phyloP scores from a whole-genome alignment of 2,888 invertebrate species.

The Heteromurus nitidus region DNA sequence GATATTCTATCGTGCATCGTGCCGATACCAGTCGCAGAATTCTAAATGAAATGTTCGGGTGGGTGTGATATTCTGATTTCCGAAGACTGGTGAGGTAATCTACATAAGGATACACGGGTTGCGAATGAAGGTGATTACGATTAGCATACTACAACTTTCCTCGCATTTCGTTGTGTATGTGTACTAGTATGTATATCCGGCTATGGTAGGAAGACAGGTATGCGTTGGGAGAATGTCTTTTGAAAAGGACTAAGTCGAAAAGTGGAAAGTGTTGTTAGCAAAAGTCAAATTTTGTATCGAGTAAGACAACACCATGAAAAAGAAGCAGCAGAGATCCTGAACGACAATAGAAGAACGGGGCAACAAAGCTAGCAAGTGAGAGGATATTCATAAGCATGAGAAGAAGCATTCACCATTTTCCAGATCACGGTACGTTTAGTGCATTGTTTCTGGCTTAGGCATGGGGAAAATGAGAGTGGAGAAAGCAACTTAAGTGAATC shows the following conservation, averaged over 20 bases:
- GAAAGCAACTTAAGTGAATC: not conserved
- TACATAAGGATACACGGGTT: no score
- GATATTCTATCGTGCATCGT: no score
- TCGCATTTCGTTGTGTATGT: no score
- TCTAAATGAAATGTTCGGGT: no score
- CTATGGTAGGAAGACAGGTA: no score
- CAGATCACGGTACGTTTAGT: slow-evolving; percentile 39
- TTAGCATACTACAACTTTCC: no score
- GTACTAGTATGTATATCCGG: no score
- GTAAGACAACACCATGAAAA: slow-evolving; percentile 47
- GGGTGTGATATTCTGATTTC: no score
- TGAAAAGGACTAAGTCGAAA: slow-evolving; percentile 35
- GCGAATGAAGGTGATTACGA: no score
- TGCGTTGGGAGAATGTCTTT: no score
- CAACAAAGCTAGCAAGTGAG: not conserved
- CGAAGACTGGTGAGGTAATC: no score
- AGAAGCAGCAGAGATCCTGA: slow-evolving; percentile 43
- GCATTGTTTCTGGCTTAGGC: slow-evolving; percentile 26
- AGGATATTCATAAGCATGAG: slow-evolving; percentile 20
- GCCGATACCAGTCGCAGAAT: no score
- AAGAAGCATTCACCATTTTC: slow-evolving; percentile 50
- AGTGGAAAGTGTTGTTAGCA: slow-evolving; percentile 55
- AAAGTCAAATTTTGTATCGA: slow-evolving; percentile 55
- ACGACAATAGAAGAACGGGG: slow-evolving; percentile 24
- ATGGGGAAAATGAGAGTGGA: slow-evolving; percentile 14